These are phyloP conservation scores for Mystacornis crossleyi DNA, from an alignment of 2,113 vertebrate species.

Conservation along the genomic window DNA sequence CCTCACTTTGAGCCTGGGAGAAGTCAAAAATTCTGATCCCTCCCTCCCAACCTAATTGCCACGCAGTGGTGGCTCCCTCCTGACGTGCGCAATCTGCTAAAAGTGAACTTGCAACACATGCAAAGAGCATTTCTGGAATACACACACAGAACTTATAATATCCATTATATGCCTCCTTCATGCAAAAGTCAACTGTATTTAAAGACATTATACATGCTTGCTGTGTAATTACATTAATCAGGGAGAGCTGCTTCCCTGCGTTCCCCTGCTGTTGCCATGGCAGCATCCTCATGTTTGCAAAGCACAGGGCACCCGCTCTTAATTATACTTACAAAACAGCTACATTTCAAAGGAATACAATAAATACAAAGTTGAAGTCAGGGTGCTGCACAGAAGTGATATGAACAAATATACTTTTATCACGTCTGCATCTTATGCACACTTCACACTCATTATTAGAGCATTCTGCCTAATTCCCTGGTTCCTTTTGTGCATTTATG, in stretches of 20 bases:
- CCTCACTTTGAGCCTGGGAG: neutral
- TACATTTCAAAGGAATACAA: constrained; percentile 71
- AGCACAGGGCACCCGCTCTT: constrained; percentile 70
- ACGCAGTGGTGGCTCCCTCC: neutral
- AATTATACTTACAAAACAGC: constrained; percentile 74
- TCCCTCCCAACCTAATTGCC: neutral
- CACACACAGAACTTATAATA: constrained; percentile 53
- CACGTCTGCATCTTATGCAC: constrained; percentile 22
- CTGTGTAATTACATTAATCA: constrained; percentile 81
- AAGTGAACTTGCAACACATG: neutral
- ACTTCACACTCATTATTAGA: neutral
- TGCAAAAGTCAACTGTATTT: constrained; percentile 73
- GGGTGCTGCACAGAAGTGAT: constrained; percentile 46
- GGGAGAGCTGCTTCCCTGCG: constrained; percentile 60
- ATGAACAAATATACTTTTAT: constrained; percentile 4
- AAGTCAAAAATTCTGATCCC: neutral
- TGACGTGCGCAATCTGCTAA: neutral
- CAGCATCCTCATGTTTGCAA: constrained; percentile 68
- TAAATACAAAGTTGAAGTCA: constrained; percentile 66
- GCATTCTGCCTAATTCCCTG: neutral
- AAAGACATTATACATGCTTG: constrained; percentile 69
- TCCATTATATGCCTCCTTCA: constrained; percentile 63
- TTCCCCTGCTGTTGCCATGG: constrained; percentile 78
- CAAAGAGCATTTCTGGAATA: constrained; percentile 53
- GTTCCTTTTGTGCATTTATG: neutral